Base-by-base conservation (phyloP, 2,888 invertebrate species). In the Brachyptera risi region DNA sequence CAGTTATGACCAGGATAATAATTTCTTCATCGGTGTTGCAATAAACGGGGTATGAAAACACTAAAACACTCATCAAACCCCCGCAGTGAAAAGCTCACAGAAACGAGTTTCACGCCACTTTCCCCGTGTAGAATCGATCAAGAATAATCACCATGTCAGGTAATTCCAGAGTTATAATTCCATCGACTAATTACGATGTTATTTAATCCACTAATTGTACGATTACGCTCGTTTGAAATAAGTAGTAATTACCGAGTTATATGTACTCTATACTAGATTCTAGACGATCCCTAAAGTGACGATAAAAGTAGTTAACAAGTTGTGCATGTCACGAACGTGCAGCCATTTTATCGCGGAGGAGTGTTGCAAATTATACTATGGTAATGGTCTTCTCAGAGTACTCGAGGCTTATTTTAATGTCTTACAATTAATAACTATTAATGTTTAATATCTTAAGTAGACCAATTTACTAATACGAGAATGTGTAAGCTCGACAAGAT, bases 381-480 rank as follows among this genome's bases (percentile, higher is more conserved):
- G 19, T 54, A 54, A 54, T 54, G 21, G 35, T 54, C 54, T 54
- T 54, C 31, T 37, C 15, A 23, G 37, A 21, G 11, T 23, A 19
- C 37, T 21, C 54, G 35, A 17, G 37, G 54, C 54, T 54, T 54
- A 54, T 35, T 54, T 54, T 54, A 54, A 54, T 19, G 54, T 31
- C 54, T 54, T 11, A 31, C 54, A 54, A 54, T 54, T 54, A 54
- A 54, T 54, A 54, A 54, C 54, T 54, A 54, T 54, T 54, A 54
- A 31, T 31, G 37, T 54, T 54, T 54, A 54, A 54, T 54, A 37
- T 54, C 54, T 54, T 54, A 7, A 31, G 37, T 19, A 35, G 17
- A 7, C 37, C 23, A 54, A 54, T 54, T 54, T 37, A 37, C 37
- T 21, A 19, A 17, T 13, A 19, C 51, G 17, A 51, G 54, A 35